phyloP scores from a whole-genome alignment of 2,113 vertebrate species.

The Myrmecophaga tridactyla region DNA sequence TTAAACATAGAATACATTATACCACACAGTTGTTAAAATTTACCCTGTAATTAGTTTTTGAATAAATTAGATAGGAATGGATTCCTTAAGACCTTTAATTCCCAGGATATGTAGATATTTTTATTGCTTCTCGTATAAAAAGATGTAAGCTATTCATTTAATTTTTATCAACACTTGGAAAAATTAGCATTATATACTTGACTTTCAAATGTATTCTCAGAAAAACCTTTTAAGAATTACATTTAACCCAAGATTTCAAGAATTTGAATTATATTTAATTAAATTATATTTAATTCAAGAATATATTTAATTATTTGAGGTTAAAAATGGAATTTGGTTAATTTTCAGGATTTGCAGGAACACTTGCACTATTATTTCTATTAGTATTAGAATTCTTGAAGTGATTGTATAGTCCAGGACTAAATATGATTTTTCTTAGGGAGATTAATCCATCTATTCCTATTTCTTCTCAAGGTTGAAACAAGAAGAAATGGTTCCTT shows the following conservation, averaged over 20 bases:
- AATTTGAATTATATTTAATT: constrained; percentile 24
- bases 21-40: not conserved
- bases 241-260: not conserved
- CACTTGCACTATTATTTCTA: not conserved
- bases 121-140: constrained; percentile 12
- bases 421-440: not conserved
- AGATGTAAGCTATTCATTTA: constrained; percentile 6
- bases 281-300: constrained; percentile 1
- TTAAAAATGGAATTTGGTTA: not conserved
- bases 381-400: not conserved
- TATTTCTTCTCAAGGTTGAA: not conserved
- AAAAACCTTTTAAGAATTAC: not conserved
- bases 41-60: not conserved
- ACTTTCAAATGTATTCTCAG: constrained; percentile 30
- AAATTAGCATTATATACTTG: not conserved
- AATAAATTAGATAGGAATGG: not conserved
- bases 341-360: constrained; percentile 3
- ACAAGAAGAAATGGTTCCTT: not conserved
- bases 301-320: not conserved
- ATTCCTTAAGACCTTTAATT: not conserved
- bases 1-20: not conserved
- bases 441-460: not conserved
- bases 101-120: constrained; percentile 24
- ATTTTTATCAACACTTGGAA: constrained; percentile 13
- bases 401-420: not conserved